These are phyloP conservation scores for Bruchidius siliquastri DNA, from an alignment of 2,888 invertebrate species.

Conservation along the genomic window DNA sequence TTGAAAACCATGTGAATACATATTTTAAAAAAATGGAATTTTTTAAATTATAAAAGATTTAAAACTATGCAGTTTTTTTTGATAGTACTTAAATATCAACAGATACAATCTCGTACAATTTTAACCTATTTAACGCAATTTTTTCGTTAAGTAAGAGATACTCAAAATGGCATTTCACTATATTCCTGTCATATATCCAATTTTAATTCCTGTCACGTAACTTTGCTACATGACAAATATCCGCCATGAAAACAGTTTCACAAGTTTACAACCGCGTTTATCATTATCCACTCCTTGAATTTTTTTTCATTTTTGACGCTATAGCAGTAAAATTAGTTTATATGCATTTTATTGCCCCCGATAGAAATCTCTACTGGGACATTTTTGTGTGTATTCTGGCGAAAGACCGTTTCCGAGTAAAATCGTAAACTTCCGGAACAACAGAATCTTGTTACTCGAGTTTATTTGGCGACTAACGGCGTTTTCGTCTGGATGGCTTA, in stretches of 20 bases:
- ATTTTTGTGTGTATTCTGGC: background rate
- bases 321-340: background rate
- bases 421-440: background rate
- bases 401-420: background rate
- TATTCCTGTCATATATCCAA: background rate
- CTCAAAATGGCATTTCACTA: too few relatives aligned
- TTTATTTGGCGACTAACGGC: background rate
- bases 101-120: too few relatives aligned
- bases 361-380: background rate
- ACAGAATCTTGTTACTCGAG: background rate
- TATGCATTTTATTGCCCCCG: background rate
- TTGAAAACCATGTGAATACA: too few relatives aligned
- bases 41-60: too few relatives aligned
- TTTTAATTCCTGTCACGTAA: background rate
- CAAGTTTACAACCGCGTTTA: background rate
- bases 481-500: background rate
- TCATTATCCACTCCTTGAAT: background rate
- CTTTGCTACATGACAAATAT: background rate
- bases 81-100: too few relatives aligned
- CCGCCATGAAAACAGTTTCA: background rate
- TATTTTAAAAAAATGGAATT: too few relatives aligned
- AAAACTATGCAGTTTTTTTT: too few relatives aligned
- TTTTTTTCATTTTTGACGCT: background rate
- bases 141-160: too few relatives aligned
- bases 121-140: too few relatives aligned